Percentiles rank a stretch among this genome's conserved stretches.
These are phyloP conservation scores for Drosophila lacteicornis DNA, from an alignment of 1,140 invertebrate species.

Conservation along the genomic window DNA sequence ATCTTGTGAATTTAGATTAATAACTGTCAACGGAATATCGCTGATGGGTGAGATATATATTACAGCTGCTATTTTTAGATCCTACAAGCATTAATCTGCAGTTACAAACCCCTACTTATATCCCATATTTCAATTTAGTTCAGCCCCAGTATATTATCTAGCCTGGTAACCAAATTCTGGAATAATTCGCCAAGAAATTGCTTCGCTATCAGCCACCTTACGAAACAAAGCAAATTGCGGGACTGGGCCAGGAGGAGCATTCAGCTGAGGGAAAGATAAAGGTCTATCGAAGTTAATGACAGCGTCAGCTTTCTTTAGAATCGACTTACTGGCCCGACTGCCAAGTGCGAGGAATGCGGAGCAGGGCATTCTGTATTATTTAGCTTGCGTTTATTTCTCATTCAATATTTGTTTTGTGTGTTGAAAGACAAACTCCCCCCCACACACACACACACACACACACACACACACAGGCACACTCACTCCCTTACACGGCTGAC, in stretches of 20 bases:
- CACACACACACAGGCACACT: slow-evolving; percentile 3
- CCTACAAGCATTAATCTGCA: too few relatives aligned
- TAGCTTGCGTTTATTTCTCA: slow-evolving; percentile 72
- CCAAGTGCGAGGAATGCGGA: slow-evolving; percentile 13
- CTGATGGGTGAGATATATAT: too few relatives aligned
- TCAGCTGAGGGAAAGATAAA: slow-evolving; percentile 23
- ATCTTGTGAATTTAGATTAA: too few relatives aligned
- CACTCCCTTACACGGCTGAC: slow-evolving; percentile 8
- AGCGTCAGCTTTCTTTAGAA: slow-evolving; percentile 64
- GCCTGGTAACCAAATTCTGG: neutral
- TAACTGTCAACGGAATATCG: too few relatives aligned
- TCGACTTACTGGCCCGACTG: slow-evolving; percentile 34
- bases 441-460: slow-evolving; percentile 16
- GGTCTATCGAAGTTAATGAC: slow-evolving; percentile 57
- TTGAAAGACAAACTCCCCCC: slow-evolving; percentile 64
- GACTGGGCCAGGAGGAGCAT: neutral
- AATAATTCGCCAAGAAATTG: slow-evolving; percentile 1
- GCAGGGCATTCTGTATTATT: slow-evolving; percentile 54
- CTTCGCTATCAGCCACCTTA: slow-evolving; percentile 1
- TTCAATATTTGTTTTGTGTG: slow-evolving; percentile 81
- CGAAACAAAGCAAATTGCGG: slow-evolving; percentile 28
- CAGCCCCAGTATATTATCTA: neutral
- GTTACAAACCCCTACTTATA: neutral
- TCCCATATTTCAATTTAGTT: neutral
- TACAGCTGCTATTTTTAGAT: too few relatives aligned